phyloP scores from a whole-genome alignment of 2,797 vertebrate species.

The Fistularia tabacaria region DNA sequence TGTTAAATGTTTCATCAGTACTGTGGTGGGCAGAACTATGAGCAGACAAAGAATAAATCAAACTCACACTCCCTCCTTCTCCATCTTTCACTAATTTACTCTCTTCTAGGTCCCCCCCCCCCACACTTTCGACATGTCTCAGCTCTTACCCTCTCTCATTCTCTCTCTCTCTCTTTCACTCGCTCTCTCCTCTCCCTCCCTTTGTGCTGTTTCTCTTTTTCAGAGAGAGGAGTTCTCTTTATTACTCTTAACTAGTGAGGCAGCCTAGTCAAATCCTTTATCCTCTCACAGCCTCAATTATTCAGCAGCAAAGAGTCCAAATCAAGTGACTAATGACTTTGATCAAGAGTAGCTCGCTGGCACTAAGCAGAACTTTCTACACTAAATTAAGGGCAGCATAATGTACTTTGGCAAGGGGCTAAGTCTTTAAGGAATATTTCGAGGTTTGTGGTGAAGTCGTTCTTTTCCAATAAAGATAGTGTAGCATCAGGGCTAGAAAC shows the following conservation, averaged over 20 bases:
- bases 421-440: slow-evolving; percentile 40
- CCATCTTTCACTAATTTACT: slow-evolving; percentile 32
- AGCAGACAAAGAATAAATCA: slow-evolving; percentile 41
- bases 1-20: slow-evolving; percentile 55
- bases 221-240: slow-evolving; percentile 38
- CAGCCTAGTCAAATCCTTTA: slow-evolving; percentile 57
- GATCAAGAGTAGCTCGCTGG: slow-evolving; percentile 66
- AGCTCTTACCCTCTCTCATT: neutral
- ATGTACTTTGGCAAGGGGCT: slow-evolving; percentile 43
- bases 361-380: slow-evolving; percentile 54
- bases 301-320: slow-evolving; percentile 68
- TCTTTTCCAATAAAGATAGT: slow-evolving; percentile 12
- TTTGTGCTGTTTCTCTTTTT: slow-evolving; percentile 13
- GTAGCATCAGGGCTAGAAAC: neutral
- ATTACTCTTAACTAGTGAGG: slow-evolving; percentile 57
- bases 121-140: neutral
- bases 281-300: slow-evolving; percentile 68
- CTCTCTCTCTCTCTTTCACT: slow-evolving; percentile 5
- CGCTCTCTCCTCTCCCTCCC: slow-evolving; percentile 4
- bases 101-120: neutral
- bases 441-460: slow-evolving; percentile 20
- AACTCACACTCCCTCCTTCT: slow-evolving; percentile 7
- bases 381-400: slow-evolving; percentile 61
- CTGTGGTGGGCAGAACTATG: slow-evolving; percentile 28
- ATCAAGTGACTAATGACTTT: slow-evolving; percentile 73